Evolutionary conservation across 2,888 invertebrate species (phyloP), one percentile per base, ranked within the genome.

Genomic region (Atrina japonica): DNA sequence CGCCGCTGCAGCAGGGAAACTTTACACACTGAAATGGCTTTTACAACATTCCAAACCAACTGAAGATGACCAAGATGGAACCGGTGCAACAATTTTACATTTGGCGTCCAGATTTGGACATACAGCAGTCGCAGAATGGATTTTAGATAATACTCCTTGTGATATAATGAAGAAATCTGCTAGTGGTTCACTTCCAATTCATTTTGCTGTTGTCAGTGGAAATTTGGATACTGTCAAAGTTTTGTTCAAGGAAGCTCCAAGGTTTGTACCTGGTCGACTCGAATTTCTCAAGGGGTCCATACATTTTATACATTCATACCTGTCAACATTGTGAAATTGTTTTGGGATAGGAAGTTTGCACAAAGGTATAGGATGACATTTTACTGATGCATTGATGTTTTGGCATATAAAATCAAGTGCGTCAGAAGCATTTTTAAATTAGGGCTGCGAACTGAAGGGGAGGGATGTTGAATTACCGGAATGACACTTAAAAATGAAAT

Each of bases 141-240:
- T 93, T 73, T 90, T 93, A 75, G 92, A 93, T 91, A 92, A 93
- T 66, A 88, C 90, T 61, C 91, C 91, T 81, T 93, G 92, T 92
- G 92, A 93, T 67, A 91, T 92, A 50, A 91, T 92, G 84, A 91
- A 92, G 85, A 91, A 77, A 53, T 89, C 89, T 47, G 84, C 85
- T 56, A 86, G 83, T 50, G 89, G 88, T 18, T 95, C 95, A 73
- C 92, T 96, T 82, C 95, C 96, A 77, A 93, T 96, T 72, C 96
- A 96, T 91, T 96, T 96, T 91, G 96, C 96, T 16, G 95, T 96
- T 35, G 95, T 96, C 69, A 93, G 96, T 80, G 96, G 96, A 76
- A 96, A 96, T 89, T 92, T 96, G 81, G 96, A 96, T 91, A 96
- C 96, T 90, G 96, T 96, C 83, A 93, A 95, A 81, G 92, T 96